phyloP scores from a whole-genome alignment of 2,888 invertebrate genomes.

The Macrophya annulata region DNA sequence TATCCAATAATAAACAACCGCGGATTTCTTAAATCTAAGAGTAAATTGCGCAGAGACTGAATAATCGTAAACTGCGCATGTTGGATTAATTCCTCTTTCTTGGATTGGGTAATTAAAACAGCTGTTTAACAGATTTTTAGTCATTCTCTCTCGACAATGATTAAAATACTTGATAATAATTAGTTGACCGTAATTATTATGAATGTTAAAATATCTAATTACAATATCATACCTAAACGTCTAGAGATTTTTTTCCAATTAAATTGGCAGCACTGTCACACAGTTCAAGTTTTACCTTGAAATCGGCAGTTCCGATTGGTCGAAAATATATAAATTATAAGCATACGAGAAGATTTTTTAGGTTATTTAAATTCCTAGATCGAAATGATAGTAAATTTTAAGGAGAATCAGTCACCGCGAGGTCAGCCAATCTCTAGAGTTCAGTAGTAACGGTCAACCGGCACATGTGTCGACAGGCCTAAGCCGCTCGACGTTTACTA shows the following conservation, averaged over 20 bases:
- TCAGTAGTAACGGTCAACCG: constrained; percentile 48
- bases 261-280: neutral
- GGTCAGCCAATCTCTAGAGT: constrained; percentile 31
- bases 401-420: constrained; percentile 16
- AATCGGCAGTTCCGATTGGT: neutral
- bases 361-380: neutral
- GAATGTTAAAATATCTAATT: neutral
- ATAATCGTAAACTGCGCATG: constrained; percentile 5
- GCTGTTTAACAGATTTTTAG: neutral
- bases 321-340: neutral
- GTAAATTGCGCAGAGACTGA: neutral
- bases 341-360: neutral
- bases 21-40: neutral
- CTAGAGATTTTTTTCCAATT: neutral
- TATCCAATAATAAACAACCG: neutral
- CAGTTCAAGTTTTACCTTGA: neutral
- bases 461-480: neutral
- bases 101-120: neutral
- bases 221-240: neutral
- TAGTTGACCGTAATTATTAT: neutral
- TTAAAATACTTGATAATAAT: neutral
- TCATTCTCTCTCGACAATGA: neutral
- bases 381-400: neutral
- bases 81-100: neutral
- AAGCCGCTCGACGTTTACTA: neutral